These are phyloP conservation scores for Tiliqua scincoides DNA, from an alignment of 2,113 vertebrate species.

Conservation along the genomic window DNA sequence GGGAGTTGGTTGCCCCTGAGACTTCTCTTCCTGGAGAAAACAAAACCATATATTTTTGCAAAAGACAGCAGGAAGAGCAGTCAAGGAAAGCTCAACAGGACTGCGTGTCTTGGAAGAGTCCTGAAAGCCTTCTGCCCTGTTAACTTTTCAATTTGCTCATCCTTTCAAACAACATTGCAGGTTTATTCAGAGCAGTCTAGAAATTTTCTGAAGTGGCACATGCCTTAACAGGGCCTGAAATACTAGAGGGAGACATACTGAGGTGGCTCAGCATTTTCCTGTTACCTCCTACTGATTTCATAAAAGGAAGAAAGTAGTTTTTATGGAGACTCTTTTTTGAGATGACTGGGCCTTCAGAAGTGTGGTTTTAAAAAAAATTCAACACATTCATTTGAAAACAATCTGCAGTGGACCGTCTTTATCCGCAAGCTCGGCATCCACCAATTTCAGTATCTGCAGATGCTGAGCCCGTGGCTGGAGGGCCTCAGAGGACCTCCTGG, in stretches of 20 bases:
- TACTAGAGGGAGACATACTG: constrained; percentile 18
- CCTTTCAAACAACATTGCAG: constrained; percentile 40
- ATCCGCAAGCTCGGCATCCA: no score
- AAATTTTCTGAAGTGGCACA: constrained; percentile 27
- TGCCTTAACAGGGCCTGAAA: constrained; percentile 37
- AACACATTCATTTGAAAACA: constrained; percentile 26
- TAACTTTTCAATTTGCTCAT: constrained; percentile 30
- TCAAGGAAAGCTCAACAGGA: constrained; percentile 43
- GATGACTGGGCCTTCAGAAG: constrained; percentile 18
- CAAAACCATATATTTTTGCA: constrained; percentile 29
- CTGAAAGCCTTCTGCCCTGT: constrained; percentile 33
- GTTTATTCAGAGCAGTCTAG: constrained; percentile 8
- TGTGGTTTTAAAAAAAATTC: background rate
- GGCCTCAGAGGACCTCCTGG: no score
- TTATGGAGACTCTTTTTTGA: background rate
- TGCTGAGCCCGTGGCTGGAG: no score
- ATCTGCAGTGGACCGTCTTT: no score
- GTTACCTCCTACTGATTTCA: constrained; percentile 22
- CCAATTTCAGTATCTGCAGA: no score
- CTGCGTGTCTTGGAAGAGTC: constrained; percentile 44
- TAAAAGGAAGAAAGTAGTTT: background rate
- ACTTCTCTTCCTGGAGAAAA: background rate
- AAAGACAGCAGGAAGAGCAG: constrained; percentile 31
- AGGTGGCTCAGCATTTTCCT: background rate
- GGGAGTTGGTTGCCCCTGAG: background rate